Percentiles rank a stretch among this genome's conserved stretches.
These are phyloP conservation scores for Caenorhabditis zanzibari DNA, from an alignment of 2,888 invertebrate genomes.

Conservation along the genomic window DNA sequence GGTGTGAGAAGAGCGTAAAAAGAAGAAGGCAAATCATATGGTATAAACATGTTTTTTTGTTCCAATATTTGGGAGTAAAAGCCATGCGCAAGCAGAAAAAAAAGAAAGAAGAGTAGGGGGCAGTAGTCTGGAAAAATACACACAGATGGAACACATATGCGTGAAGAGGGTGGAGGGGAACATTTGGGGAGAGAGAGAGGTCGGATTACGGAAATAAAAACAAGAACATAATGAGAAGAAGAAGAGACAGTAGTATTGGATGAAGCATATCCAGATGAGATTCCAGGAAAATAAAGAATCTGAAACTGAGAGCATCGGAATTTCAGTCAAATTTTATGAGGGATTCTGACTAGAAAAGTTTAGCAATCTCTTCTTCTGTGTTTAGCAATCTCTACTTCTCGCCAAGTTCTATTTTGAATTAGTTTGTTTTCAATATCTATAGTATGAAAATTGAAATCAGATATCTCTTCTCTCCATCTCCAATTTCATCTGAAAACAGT, in stretches of 20 bases:
- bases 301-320: not conserved
- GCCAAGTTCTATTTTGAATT: conserved; percentile 27
- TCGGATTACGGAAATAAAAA: conserved; percentile 45
- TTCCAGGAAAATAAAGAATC: not conserved
- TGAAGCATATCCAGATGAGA: conserved; percentile 10
- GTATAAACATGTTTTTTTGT: conserved; percentile 63
- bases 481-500: conserved; percentile 50
- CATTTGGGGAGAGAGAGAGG: not conserved
- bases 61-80: conserved; percentile 57
- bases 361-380: not conserved
- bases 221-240: not conserved
- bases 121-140: conserved; percentile 15
- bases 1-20: conserved; percentile 3
- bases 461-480: conserved; percentile 18
- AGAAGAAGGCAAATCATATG: conserved; percentile 42
- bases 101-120: not conserved
- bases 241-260: conserved; percentile 7
- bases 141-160: conserved; percentile 49
- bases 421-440: conserved; percentile 11
- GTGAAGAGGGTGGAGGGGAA: not conserved
- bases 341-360: not conserved
- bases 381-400: not conserved
- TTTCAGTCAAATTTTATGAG: no score
- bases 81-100: conserved; percentile 32
- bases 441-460: conserved; percentile 27